phyloP scores from a whole-genome alignment of 2,888 invertebrate genomes.

The Drosophila seclusa region DNA sequence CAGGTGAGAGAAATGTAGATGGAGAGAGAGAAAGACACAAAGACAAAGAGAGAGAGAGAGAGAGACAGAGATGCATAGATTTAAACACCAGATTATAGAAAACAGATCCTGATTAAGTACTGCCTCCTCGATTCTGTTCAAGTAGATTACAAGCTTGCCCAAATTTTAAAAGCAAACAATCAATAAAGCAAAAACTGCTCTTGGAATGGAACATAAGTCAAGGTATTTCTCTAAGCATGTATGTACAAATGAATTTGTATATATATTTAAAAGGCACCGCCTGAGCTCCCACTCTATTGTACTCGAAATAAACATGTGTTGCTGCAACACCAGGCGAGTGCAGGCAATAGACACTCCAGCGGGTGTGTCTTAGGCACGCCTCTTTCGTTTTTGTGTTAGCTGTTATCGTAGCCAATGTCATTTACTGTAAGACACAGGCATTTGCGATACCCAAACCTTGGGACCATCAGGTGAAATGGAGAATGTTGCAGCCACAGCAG shows the following conservation, averaged over 20 bases:
- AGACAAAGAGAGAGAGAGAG: no score
- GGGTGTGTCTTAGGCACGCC: constrained; percentile 28
- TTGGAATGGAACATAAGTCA: not conserved
- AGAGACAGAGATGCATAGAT: no score
- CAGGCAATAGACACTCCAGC: constrained; percentile 2
- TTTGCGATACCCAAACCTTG: not conserved
- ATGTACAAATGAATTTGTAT: not conserved
- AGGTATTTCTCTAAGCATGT: not conserved
- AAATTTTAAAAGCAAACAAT: not conserved
- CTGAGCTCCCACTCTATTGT: not conserved
- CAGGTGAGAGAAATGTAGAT: not conserved
- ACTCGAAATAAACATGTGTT: constrained; percentile 31
- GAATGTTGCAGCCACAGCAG: not conserved
- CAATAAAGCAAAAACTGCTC: not conserved
- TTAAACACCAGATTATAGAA: not conserved
- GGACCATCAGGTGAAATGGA: not conserved
- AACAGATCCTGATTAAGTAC: not conserved
- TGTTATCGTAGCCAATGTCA: constrained; percentile 14
- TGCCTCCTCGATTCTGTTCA: not conserved
- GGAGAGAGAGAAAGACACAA: not conserved
- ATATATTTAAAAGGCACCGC: not conserved
- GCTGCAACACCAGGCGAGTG: constrained; percentile 2
- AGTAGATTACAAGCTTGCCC: not conserved
- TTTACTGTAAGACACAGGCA: constrained; percentile 7
- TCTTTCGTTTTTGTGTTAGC: constrained; percentile 10